These are phyloP conservation scores for Drosophila carrolli DNA, from an alignment of 1,140 invertebrate species.

Conservation along the genomic window DNA sequence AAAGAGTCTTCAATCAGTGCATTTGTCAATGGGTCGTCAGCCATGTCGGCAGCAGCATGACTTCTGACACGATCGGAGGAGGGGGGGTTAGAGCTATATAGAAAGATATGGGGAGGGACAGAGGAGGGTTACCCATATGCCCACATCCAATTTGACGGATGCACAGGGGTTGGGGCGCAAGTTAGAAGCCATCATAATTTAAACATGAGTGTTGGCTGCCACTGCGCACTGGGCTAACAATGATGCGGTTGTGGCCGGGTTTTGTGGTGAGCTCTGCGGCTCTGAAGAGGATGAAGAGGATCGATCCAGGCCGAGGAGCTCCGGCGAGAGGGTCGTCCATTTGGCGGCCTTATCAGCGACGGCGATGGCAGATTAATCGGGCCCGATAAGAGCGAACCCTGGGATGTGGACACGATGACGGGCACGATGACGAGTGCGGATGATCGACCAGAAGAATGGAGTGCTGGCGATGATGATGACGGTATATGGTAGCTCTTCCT, in stretches of 20 bases:
- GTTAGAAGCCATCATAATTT: constrained; percentile 82
- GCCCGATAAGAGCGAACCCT: constrained; percentile 57
- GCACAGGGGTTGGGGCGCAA: constrained; percentile 53
- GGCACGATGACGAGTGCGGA: constrained; percentile 63
- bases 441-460: constrained; percentile 66
- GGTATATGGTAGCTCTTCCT: constrained; percentile 63
- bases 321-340: constrained; percentile 51
- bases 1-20: constrained; percentile 36
- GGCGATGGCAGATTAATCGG: constrained; percentile 78
- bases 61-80: constrained; percentile 48
- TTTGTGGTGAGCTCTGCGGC: constrained; percentile 11
- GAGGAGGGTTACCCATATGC: constrained; percentile 39
- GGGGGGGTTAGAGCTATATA: too few relatives aligned
- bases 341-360: constrained; percentile 67
- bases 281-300: constrained; percentile 24
- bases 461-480: constrained; percentile 61
- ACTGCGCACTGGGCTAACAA: constrained; percentile 69
- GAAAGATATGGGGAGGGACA: too few relatives aligned
- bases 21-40: constrained; percentile 57
- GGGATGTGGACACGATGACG: constrained; percentile 48
- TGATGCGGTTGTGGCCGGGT: constrained; percentile 43
- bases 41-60: constrained; percentile 47
- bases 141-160: constrained; percentile 35
- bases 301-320: constrained; percentile 9
- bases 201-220: constrained; percentile 81